Base-by-base conservation (phyloP, 2,113 vertebrate genomes). In the Mesitornis unicolor region DNA sequence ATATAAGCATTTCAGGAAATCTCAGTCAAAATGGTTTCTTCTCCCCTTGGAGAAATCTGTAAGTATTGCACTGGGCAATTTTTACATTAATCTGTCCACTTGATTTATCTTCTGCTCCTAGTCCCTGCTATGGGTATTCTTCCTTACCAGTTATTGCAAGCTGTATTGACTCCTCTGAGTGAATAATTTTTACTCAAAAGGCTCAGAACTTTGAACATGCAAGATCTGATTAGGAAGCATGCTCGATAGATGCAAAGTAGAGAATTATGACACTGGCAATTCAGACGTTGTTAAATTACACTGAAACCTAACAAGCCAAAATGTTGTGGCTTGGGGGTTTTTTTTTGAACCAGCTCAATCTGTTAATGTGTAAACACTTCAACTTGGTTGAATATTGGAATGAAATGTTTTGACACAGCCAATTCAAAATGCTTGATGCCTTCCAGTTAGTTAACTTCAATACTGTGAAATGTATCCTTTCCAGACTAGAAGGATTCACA, bases 351-450 rank as follows among this genome's bases (percentile, higher is more conserved):
- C 40, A 85, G 33, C 42, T 96, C 74, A 94, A 87, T 94, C 91
- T 95, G 90, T 90, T 94, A 96, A 84, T 88, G 50, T 81, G 83
- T 68, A 93, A 95, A 95, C 79, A 93, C 56, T 94, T 86, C 54
- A 77, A 59, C 83, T 95, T 96, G 93, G 85, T 92, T 93, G 75
- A 93, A 80, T 90, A 91, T 77, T 18, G 47, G 59, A 94, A 91
- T 91, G 76, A 95, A 96, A 81, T 95, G 71, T 96, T 96, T 96
- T 97, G 93, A 94, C 89, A 86, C 29, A 93, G 94, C 50, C 45
- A 73, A 88, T 93, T 87, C 54, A 86, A 96, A 94, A 70, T 86
- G 71, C 77, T 91, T 93, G 79, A 88, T 92, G 71, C 36, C 79
- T 95, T 97, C 82, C 93, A 94, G 82, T 95, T 84, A 91, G 75